Evolutionary conservation across 2,113 vertebrate species (phyloP).

Genomic region (Eulemur rufifrons): DNA sequence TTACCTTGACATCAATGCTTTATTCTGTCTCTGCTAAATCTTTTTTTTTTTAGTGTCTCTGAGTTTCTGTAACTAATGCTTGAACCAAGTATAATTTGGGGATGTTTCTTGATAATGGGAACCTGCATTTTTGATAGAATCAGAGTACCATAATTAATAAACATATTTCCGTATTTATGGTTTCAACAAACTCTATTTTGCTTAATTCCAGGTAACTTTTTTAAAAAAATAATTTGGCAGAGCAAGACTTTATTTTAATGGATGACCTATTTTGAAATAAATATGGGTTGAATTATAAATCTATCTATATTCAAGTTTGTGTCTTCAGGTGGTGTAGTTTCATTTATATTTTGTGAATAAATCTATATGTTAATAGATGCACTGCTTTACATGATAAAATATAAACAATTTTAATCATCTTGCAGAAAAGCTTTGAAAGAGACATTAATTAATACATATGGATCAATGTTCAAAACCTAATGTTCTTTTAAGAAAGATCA

Average conservation of each 20-base stretch:
- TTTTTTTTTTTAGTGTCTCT: neutral
- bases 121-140: neutral
- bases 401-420: slow-evolving; percentile 75
- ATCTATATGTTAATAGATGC: slow-evolving; percentile 56
- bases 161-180: neutral
- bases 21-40: slow-evolving; percentile 18
- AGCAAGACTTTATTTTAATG: neutral
- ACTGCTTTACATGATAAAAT: slow-evolving; percentile 64
- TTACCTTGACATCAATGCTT: slow-evolving; percentile 57
- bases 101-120: neutral
- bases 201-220: neutral
- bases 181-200: neutral
- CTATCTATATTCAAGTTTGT: slow-evolving; percentile 12
- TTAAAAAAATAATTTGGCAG: neutral
- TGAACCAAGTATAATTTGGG: slow-evolving; percentile 7
- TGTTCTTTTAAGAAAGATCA: slow-evolving; percentile 80
- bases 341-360: slow-evolving; percentile 17
- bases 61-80: slow-evolving; percentile 23
- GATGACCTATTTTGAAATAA: neutral
- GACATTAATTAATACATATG: slow-evolving; percentile 81
- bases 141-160: neutral
- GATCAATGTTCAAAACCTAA: slow-evolving; percentile 82
- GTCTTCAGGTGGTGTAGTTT: slow-evolving; percentile 6
- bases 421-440: slow-evolving; percentile 68
- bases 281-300: slow-evolving; percentile 47